Conservation (phyloP, 2,113 vertebrate species). For the Bubalus kerabau region DNA sequence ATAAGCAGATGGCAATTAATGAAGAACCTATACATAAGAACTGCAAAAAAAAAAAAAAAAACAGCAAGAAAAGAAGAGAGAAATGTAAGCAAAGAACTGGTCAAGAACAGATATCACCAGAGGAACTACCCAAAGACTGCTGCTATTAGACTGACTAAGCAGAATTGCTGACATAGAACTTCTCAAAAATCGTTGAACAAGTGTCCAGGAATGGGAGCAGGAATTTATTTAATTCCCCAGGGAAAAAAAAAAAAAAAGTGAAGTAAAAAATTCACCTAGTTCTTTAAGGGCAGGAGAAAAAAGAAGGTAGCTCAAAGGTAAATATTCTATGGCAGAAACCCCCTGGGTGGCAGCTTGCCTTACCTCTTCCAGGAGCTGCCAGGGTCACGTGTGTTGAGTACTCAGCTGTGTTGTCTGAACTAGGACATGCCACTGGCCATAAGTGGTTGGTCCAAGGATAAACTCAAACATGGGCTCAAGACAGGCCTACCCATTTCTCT, state of each 20-base stretch:
- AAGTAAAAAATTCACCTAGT: not conserved
- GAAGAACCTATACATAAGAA: not conserved
- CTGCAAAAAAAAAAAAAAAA: not conserved
- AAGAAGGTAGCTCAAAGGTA: not conserved
- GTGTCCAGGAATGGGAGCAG: not conserved
- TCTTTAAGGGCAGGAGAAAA: not conserved
- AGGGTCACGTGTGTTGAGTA: too few species aligned
- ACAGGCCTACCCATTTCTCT: not conserved
- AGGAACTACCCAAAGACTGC: not conserved
- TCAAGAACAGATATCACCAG: not conserved
- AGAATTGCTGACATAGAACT: not conserved
- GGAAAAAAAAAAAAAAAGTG: not conserved
- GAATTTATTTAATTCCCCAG: not conserved
- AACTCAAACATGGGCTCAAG: not conserved
- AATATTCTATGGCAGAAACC: not conserved
- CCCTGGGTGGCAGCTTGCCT: not conserved
- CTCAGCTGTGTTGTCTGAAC: not conserved
- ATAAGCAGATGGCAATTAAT: not conserved
- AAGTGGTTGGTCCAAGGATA: not conserved
- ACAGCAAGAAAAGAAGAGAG: not conserved
- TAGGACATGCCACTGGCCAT: not conserved
- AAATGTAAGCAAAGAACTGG: not conserved
- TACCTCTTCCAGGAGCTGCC: not conserved
- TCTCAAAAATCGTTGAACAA: slow-evolving; percentile 12
- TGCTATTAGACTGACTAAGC: not conserved